Evolutionary conservation across 30 jellyfish, hydroid and myxozoan species (phyloP), one percentile per base, ranked within the genome.

Genomic region (Aurelia coerulea): DNA sequence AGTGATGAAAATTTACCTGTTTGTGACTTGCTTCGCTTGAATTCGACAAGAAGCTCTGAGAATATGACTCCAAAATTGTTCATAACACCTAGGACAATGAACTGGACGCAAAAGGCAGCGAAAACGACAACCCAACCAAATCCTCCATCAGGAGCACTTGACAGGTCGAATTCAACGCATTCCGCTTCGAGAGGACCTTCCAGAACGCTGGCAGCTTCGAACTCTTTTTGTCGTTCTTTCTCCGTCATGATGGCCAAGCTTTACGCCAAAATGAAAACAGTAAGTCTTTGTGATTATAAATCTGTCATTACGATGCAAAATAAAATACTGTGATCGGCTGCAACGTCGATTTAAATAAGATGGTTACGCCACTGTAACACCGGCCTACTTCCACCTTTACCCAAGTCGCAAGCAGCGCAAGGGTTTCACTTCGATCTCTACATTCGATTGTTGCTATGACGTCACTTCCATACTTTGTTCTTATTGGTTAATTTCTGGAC

Each of bases 41-140:
- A 95, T 68, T 95, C 97, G 68, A 77, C 97, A 39, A 95, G 92
- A 73, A 95, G 94, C 86, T 89, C 92, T 7, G 99, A 73, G 63
- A 74, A 95, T 33, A 95, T 54, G 23, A 95, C 88, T 29, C 99
- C 99, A 70, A 84, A 95, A 85, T 95, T 95, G 90, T 95, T 95
- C 99, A 95, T 95, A 23, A 85, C 95, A 16, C 99, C 99, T 81
- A 95, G 84, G 58, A 95, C 99, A 39, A 89, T 60, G 81, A 95
- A 95, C 88, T 95, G 99, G 50, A 95, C 97, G 29, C 89, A 90
- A 71, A 95, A 95, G 41, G 99, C 99, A 5, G 96, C 99, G 32
- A 95, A 42, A 37, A 88, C 96, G 41, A 95, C 92, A 37, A 89
- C 77, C 99, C 99, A 95, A 9, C 99, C 99, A 66, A 95, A 89